A percentile compares a stretch with the other conserved stretches of the same genome.
Evolutionary conservation across 2,888 invertebrate species (phyloP).

Genomic region (Proisotoma minuta): DNA sequence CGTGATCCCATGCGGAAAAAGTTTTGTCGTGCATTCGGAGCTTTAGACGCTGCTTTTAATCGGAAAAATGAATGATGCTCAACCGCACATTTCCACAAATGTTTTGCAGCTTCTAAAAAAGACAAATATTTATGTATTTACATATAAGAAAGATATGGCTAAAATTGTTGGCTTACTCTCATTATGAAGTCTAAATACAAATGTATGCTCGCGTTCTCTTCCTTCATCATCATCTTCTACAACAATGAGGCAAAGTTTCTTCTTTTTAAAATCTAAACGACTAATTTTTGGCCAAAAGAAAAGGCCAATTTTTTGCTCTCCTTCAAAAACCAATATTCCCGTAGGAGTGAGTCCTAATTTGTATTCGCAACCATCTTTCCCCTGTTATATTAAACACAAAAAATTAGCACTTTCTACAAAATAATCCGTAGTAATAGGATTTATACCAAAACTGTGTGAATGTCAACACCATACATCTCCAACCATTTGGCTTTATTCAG

Average conservation of each 20-base stretch:
- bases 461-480: conserved; percentile 98
- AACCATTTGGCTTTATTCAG: conserved; percentile 95
- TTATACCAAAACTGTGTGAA: conserved; percentile 82
- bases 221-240: conserved; percentile 98
- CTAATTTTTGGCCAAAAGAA: conserved; percentile 99
- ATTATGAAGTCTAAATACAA: conserved; percentile 72
- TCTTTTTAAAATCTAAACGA: conserved; percentile 94
- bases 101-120: conserved; percentile 94
- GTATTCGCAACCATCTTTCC: conserved; percentile 95
- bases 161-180: background rate
- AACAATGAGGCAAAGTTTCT: conserved; percentile 92
- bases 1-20: conserved; percentile 98
- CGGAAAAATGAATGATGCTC: conserved; percentile 99
- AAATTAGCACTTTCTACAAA: background rate
- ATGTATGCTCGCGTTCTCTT: conserved; percentile 94
- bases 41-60: conserved; percentile 80
- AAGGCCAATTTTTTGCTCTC: conserved; percentile 90
- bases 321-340: conserved; percentile 96
- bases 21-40: conserved; percentile 83
- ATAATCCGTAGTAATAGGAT: background rate
- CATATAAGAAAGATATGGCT: background rate
- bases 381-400: conserved; percentile 55
- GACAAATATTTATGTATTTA: background rate
- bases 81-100: conserved; percentile 99
- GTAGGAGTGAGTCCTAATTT: conserved; percentile 94